Conservation (phyloP, 2,888 invertebrate species). For the Harpagoxenus sublaevis region DNA sequence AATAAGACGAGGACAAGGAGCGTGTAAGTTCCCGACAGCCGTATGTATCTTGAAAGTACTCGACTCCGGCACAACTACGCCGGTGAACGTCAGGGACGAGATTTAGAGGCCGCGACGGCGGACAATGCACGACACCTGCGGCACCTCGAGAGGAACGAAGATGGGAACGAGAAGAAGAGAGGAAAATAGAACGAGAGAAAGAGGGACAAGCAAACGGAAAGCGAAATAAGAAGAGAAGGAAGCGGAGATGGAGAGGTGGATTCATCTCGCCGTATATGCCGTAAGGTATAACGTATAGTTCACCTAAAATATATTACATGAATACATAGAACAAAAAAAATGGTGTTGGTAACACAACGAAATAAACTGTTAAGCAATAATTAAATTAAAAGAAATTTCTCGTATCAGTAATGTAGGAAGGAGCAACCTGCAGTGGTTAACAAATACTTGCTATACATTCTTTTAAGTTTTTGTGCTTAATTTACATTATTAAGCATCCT, state of each 20-base stretch:
- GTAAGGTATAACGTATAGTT: slow-evolving; percentile 54
- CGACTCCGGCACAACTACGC: slow-evolving; percentile 76
- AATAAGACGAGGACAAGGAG: slow-evolving; percentile 70
- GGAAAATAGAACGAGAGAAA: slow-evolving; percentile 48
- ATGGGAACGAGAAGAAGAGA: slow-evolving; percentile 42
- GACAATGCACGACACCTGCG: slow-evolving; percentile 84
- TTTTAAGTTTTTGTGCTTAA: neutral
- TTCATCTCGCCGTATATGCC: slow-evolving; percentile 63
- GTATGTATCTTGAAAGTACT: slow-evolving; percentile 79
- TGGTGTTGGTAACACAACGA: slow-evolving; percentile 68
- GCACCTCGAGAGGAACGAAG: slow-evolving; percentile 69
- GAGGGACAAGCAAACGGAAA: slow-evolving; percentile 39
- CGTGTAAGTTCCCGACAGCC: slow-evolving; percentile 77
- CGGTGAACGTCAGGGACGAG: slow-evolving; percentile 80
- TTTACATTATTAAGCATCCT: neutral
- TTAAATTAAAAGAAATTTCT: slow-evolving; percentile 67
- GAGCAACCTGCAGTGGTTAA: neutral
- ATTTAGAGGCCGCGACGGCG: slow-evolving; percentile 83
- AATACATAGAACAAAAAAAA: slow-evolving; percentile 70
- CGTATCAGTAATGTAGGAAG: slow-evolving; percentile 55
- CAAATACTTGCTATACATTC: neutral
- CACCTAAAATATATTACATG: slow-evolving; percentile 62
- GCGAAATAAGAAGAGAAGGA: slow-evolving; percentile 38
- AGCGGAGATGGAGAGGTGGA: slow-evolving; percentile 28
- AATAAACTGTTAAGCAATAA: slow-evolving; percentile 60